phyloP scores from a whole-genome alignment of 2,113 vertebrate species.

The Sceloporus tristichus region DNA sequence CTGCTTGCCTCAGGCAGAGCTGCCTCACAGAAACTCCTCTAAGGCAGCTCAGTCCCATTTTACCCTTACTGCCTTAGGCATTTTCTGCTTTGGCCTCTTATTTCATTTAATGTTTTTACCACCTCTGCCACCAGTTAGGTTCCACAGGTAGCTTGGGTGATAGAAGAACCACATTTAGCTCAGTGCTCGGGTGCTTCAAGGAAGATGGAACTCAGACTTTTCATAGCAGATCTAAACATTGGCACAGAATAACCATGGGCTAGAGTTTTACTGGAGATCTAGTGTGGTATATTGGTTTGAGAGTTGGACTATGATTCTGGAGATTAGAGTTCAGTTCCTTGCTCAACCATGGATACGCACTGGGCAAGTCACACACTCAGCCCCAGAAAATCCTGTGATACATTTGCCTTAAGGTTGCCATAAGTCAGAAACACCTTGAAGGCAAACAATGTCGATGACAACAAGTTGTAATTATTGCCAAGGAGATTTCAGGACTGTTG shows the following conservation, averaged over 20 bases:
- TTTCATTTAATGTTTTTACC: constrained; percentile 3
- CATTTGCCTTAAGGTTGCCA: no score
- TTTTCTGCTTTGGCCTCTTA: background rate
- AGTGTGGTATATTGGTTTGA: no score
- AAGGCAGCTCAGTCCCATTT: background rate
- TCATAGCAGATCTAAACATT: constrained; percentile 18
- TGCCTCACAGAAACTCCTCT: constrained; percentile 21
- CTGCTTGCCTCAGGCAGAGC: background rate
- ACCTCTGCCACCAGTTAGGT: constrained; percentile 9
- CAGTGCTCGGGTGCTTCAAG: background rate
- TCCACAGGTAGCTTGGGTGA: background rate
- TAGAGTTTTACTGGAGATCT: background rate
- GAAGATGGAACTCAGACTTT: background rate
- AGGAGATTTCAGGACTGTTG: background rate
- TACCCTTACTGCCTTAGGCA: constrained; percentile 20
- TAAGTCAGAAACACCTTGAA: no score
- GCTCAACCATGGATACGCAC: no score
- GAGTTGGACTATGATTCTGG: no score
- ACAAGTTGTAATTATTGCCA: background rate
- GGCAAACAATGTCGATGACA: no score
- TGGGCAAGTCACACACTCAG: no score
- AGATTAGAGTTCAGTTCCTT: no score
- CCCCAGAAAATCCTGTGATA: no score
- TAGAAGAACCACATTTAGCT: background rate
- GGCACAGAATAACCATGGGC: background rate